Base-by-base conservation (phyloP, 2,888 invertebrate genomes). In the Bimastos eiseni region DNA sequence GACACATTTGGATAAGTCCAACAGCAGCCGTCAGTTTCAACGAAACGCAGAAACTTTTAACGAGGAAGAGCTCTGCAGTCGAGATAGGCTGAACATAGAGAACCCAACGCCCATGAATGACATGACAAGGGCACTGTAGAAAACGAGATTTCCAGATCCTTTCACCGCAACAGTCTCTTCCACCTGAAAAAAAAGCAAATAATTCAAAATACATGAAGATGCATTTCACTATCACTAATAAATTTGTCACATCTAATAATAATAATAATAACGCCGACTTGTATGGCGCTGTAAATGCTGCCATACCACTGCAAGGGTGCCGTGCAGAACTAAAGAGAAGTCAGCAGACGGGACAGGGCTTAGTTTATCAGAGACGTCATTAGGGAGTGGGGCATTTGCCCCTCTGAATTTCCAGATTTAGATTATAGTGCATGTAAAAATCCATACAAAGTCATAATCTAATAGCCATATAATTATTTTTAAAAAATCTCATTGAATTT, bases 71-170 rank as follows among this genome's bases (percentile, higher is more conserved):
- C 86, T 86, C 37, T 86, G 86, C 34, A 86, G 86, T 34, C 86
- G 86, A 86, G 86, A 86, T 21, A 86, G 86, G 86, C 86, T 86
- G 37, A 86, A 86, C 86, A 86, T 86, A 1, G 86, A 86, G 19
- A 86, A 36, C 36, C 86, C 86, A 86, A 86, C 86, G 6, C 86
- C 86, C 34, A 86, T 36, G 24, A 86, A 21, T 0, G 86, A 86
- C 86, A 86, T 86, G 36, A 86, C 34, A 8, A 86, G 1, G 4
- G 86, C 86, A 86, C 86, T 86, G 86, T 34, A 86, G 86, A 86
- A 86, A 5, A 86, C 86, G 5, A 86, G 37, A 86, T 86, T 86
- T 86, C 86, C 86, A 86, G 86, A 86, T 86, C 36, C 86, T 37
- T 86, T 86, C 36, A 37, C 86, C 0, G 15, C 21, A 15, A 86